Base-by-base conservation (phyloP, 2,888 invertebrate genomes). In the Vesta saturnalis region DNA sequence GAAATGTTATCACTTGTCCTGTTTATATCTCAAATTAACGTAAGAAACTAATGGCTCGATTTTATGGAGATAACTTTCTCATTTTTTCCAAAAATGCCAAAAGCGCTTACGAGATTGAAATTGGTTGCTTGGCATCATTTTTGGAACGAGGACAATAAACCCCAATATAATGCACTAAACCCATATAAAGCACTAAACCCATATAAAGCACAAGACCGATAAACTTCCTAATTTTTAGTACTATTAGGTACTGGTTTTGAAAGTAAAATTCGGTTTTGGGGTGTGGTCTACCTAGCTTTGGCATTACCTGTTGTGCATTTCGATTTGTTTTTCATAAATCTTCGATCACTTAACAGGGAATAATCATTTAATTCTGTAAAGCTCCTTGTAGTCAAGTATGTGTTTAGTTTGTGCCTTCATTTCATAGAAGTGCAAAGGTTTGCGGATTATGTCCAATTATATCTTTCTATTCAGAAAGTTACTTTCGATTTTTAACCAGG, bases 1-100 rank as follows among this genome's bases (percentile, higher is more conserved):
- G n/a, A n/a, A n/a, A n/a, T n/a, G n/a, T n/a, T n/a, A 74, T 49
- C 23, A 61, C 63, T 70, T 75, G 64, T 61, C 64, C 72, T 67
- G 57, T 63, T 73, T 49, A 60, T 68, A 69, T 64, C 52, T 68
- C 35, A 64, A 46, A 30, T 68, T 68, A 46, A 68, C 49, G 43
- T 22, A 47, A 60, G 63, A 39, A 43, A 64, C 35, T 10, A 71
- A 60, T 23, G 65, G 64, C 18, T 21, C 46, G 15, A 72, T 64
- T 71, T 74, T 71, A 52, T 59, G 64, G 14, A 71, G 54, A n/a
- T 59, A 16, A 57, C 58, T 63, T 22, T 64, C 55, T 54, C 15
- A 6, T 18, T 54, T 54, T 6, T 10, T 30, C 30, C 6, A 30
- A 30, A 30, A 30, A n/a, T n/a, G n/a, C n/a, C n/a, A n/a, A n/a